Evolutionary conservation across 2,888 invertebrate species (phyloP), one percentile per base, ranked within the genome.

Genomic region (Parnassius glacialis): DNA sequence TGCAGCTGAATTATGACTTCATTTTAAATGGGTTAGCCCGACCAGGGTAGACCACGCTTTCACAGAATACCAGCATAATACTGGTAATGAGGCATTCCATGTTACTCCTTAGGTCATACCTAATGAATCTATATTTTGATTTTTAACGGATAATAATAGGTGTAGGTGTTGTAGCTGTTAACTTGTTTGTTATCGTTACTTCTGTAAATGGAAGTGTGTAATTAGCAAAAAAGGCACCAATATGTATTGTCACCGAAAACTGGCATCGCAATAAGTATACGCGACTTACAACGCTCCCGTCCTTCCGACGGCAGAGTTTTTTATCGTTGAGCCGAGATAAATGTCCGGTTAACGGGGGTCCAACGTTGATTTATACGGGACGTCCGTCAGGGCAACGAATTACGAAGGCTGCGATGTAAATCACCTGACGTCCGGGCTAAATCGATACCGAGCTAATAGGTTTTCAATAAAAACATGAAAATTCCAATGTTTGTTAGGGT

Each of bases 261-360:
- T 20, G 56, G 42, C 47, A 44, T 50, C 42, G 52, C 53, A 59
- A 60, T 64, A 60, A 57, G 59, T 64, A 62, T 48, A 53, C 55
- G 59, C 54, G 65, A 70, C 70, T 67, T 68, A 66, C 69, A 65
- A 66, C 67, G 68, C 67, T 70, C 66, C 68, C 70, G 70, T 70
- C 79, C 81, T 76, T 76, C 72, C 73, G 75, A 74, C 76, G 70
- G 70, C 74, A 77, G 78, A 83, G 81, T 84, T 84, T 84, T 85
- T 84, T 84, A 84, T 83, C 83, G 81, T 72, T 74, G 78, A 76
- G 73, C 75, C 75, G 77, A 83, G 85, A 85, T 90, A 88, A 90
- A 90, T 90, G 88, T 84, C 85, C 88, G 90, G 90, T 88, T 88
- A 87, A 83, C 84, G 77, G 84, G 88, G 89, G 88, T 81, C 84